Evolutionary conservation across 2,888 invertebrate genomes (phyloP).

Genomic region (Heliconius aoede): DNA sequence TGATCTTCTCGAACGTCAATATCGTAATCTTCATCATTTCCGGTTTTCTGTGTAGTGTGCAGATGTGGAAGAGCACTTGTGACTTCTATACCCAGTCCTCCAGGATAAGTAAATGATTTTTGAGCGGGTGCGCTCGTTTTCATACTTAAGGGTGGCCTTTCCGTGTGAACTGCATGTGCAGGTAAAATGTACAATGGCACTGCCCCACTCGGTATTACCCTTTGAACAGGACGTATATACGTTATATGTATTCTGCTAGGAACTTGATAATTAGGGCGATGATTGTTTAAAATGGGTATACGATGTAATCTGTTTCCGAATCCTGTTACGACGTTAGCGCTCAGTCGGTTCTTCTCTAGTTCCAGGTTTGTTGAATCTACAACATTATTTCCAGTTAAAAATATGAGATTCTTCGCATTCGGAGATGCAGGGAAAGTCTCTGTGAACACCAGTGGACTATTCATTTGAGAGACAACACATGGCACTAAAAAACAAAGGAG

Average conservation of each 20-base stretch:
- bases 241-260: constrained; percentile 2
- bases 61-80: not conserved
- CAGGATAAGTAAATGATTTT: constrained; percentile 5
- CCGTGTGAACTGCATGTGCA: not conserved
- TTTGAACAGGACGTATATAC: not conserved
- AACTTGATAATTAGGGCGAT: not conserved
- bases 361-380: not conserved
- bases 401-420: not conserved
- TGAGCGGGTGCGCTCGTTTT: not conserved
- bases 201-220: not conserved
- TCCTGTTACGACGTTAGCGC: not conserved
- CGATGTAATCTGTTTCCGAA: constrained; percentile 19
- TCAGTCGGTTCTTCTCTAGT: not conserved
- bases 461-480: constrained; percentile 5
- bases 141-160: not conserved
- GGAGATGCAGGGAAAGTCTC: not conserved
- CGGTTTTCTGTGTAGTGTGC: not conserved
- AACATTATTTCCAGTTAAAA: not conserved
- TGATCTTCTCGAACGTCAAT: constrained; percentile 12
- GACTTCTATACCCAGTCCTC: not conserved
- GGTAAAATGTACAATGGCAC: not conserved
- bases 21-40: not conserved
- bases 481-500: constrained; percentile 8
- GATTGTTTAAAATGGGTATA: constrained; percentile 11
- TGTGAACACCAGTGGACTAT: not conserved